Conservation (phyloP, 2,797 vertebrate genomes). For the Vespertilio murinus region DNA sequence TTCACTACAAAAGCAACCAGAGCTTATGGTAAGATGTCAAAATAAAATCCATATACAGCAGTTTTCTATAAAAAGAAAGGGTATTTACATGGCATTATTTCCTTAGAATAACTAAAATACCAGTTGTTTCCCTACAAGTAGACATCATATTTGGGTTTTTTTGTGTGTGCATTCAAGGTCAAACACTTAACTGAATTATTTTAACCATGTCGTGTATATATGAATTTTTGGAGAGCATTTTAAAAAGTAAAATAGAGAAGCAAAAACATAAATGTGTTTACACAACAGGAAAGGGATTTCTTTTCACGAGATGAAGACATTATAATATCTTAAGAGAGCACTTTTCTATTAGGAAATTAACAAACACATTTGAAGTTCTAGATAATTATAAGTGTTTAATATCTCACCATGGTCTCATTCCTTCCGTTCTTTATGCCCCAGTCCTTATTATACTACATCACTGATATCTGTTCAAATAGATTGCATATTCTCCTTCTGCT, state of each 20-base stretch:
- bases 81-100: slow-evolving; percentile 68
- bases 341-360: slow-evolving; percentile 35
- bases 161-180: slow-evolving; percentile 67
- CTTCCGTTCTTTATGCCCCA: not conserved
- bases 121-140: slow-evolving; percentile 48
- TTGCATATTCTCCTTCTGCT: not conserved
- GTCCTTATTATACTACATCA: not conserved
- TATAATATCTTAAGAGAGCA: not conserved
- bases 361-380: not conserved
- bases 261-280: not conserved
- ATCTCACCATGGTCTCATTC: not conserved
- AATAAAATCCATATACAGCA: slow-evolving; percentile 68
- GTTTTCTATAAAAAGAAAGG: slow-evolving; percentile 69
- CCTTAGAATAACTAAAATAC: slow-evolving; percentile 62
- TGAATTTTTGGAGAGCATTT: not conserved
- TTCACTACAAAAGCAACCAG: slow-evolving; percentile 72
- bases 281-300: not conserved
- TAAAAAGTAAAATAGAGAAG: not conserved
- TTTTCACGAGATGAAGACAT: not conserved
- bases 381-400: not conserved
- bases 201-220: not conserved
- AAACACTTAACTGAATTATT: slow-evolving; percentile 45
- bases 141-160: slow-evolving; percentile 16
- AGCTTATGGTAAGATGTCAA: slow-evolving; percentile 69
- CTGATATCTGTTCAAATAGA: not conserved